Base-by-base conservation (phyloP, 2,797 vertebrate genomes). In the Arctocebus calabarensis region DNA sequence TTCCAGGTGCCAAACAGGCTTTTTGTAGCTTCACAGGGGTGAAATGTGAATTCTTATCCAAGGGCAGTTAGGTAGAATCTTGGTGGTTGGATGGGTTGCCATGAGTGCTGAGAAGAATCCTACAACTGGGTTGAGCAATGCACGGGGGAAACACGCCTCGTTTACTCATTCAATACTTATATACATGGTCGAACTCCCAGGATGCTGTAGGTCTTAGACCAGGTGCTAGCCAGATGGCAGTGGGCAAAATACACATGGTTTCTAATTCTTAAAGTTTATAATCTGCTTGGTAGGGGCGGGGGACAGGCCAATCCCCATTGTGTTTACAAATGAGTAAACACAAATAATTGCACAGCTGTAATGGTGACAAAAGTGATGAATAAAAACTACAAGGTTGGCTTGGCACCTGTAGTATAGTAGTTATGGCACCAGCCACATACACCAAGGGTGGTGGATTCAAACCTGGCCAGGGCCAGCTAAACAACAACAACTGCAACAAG, bases 1-100 rank as follows among this genome's bases (percentile, higher is more conserved):
- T 94, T 68, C 73, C 34, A 90, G 88, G 64, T 40, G 57, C 37
- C n/a, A 64, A n/a, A 29, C 29, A 83, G 61, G 57, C 64, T 95
- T 92, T 87, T 77, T 86, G 22, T 75, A 73, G 70, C 40, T 70
- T 75, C 14, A 75, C 23, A 52, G 62, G 52, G 81, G n/a, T 94
- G 34, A 82, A 34, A 59, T 71, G 81, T 55, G 61, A 71, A 29
- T 71, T 89, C 20, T 66, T 9, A 79, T 48, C 84, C 75, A 92
- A 55, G 62, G 66, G 45, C 43, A 89, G 20, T 45, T 43, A 62
- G 43, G 37, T 45, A 1, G 40, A 52, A 29, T 62, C 55, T 78
- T 40, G 27, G 88, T 22, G 79, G 82, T 48, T 55, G 55, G 45
- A 55, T 52, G 64, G 66, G 17, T 14, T 16, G 48, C 19, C 83